Evolutionary conservation across 2,888 invertebrate genomes (phyloP).

Genomic region (Trisateles emortualis): DNA sequence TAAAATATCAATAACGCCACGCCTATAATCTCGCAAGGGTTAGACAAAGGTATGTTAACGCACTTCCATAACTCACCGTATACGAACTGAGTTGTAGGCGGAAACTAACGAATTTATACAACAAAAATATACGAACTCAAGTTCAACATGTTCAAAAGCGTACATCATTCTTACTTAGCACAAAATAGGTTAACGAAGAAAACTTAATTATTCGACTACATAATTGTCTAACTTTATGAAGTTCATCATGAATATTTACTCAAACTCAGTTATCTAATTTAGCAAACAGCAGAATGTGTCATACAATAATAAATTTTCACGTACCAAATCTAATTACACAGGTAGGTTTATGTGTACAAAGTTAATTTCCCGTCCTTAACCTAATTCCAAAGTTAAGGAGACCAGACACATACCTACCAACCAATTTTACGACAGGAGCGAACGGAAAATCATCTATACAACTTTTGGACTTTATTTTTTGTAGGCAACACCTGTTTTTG

Average conservation of each 20-base stretch:
- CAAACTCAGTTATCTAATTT: conserved; percentile 4
- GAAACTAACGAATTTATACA: too few relatives aligned
- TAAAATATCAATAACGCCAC: conserved; percentile 1
- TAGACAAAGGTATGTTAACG: conserved; percentile 1
- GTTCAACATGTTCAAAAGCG: not conserved
- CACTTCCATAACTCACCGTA: not conserved
- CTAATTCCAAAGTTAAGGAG: conserved; percentile 50
- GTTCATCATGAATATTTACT: conserved; percentile 1
- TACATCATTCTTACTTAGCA: not conserved
- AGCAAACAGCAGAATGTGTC: conserved; percentile 4
- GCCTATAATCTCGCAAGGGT: not conserved
- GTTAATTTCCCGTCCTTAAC: conserved; percentile 54
- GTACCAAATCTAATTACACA: conserved; percentile 23
- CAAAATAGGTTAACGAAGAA: not conserved
- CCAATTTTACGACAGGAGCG: conserved; percentile 41
- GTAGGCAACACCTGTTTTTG: conserved; percentile 35
- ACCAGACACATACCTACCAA: conserved; percentile 35
- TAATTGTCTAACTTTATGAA: not conserved
- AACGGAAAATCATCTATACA: conserved; percentile 14
- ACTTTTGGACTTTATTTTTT: conserved; percentile 2
- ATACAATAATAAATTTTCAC: conserved; percentile 7
- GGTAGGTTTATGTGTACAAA: conserved; percentile 34
- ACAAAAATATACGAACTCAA: not conserved
- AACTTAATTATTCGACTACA: not conserved
- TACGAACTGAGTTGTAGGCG: too few relatives aligned